Percentiles rank a stretch among this genome's conserved stretches.
These are phyloP conservation scores for Ammodytes marinus DNA, from an alignment of 2,113 vertebrate species.

Conservation along the genomic window DNA sequence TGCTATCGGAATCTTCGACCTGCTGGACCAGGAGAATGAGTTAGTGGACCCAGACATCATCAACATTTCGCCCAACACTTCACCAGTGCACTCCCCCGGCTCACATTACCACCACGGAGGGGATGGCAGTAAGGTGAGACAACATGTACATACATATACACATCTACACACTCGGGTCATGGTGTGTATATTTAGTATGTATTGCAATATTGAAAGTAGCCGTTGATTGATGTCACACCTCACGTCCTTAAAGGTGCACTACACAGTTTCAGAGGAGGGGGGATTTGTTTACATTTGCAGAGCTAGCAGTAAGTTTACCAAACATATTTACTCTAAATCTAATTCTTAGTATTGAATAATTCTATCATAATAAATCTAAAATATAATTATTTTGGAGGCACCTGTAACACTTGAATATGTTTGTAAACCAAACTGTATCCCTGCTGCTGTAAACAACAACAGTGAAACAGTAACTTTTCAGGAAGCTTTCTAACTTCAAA, in stretches of 20 bases:
- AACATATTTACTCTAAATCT: too few species aligned
- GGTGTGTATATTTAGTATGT: background rate
- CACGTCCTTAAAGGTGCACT: background rate
- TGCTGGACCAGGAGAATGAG: constrained; percentile 92
- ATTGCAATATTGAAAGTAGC: background rate
- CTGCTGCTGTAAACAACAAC: too few species aligned
- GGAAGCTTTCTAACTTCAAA: too few species aligned
- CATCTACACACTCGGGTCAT: background rate
- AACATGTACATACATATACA: background rate
- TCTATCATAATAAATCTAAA: too few species aligned
- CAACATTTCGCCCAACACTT: constrained; percentile 94
- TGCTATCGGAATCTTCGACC: constrained; percentile 94
- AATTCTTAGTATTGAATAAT: too few species aligned
- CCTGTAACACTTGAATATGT: too few species aligned
- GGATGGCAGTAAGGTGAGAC: constrained; percentile 93
- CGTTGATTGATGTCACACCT: background rate
- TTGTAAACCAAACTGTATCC: too few species aligned
- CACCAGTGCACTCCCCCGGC: constrained; percentile 95
- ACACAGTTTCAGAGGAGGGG: too few species aligned
- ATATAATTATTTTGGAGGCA: too few species aligned
- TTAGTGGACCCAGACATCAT: constrained; percentile 96
- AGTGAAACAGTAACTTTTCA: too few species aligned
- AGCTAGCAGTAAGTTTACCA: too few species aligned
- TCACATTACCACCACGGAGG: constrained; percentile 95
- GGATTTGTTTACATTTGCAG: too few species aligned